phyloP scores from a whole-genome alignment of 2,888 invertebrate species.

The Terebella lapidaria region DNA sequence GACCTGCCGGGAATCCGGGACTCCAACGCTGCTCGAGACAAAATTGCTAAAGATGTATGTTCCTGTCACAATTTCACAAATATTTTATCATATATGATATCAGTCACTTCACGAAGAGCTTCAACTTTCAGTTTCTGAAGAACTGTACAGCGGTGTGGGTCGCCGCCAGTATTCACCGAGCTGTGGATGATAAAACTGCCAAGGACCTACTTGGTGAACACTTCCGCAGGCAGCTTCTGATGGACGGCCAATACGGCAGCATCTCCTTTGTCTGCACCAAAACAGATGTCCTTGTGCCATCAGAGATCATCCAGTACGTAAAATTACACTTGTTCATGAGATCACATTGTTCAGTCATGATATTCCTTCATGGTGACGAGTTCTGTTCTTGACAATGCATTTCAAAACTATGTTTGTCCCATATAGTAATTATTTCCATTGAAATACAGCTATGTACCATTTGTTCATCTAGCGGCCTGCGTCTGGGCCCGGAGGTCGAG shows the following conservation, averaged over 20 bases:
- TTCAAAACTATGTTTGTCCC: neutral
- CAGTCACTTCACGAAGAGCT: neutral
- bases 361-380: too few species aligned
- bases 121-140: conserved; percentile 31
- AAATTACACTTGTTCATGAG: neutral
- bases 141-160: conserved; percentile 40
- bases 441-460: neutral
- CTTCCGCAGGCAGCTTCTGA: conserved; percentile 37
- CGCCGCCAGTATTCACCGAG: conserved; percentile 34
- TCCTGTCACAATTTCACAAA: neutral
- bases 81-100: neutral
- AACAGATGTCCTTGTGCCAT: conserved; percentile 28
- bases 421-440: neutral
- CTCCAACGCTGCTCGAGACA: conserved; percentile 40
- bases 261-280: conserved; percentile 39
- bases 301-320: conserved; percentile 33
- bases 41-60: conserved; percentile 35
- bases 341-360: too few species aligned
- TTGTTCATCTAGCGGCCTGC: conserved; percentile 13
- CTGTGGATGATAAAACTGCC: conserved; percentile 37
- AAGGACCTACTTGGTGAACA: conserved; percentile 35
- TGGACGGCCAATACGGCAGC: conserved; percentile 39
- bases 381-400: too few species aligned
- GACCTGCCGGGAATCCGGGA: conserved; percentile 38
- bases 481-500: conserved; percentile 19